A percentile compares a stretch with the other conserved stretches of the same genome.
These are phyloP conservation scores for Stichopus chloronotus DNA, from an alignment of 35 echinoderm and acorn worm genomes.

Conservation along the genomic window DNA sequence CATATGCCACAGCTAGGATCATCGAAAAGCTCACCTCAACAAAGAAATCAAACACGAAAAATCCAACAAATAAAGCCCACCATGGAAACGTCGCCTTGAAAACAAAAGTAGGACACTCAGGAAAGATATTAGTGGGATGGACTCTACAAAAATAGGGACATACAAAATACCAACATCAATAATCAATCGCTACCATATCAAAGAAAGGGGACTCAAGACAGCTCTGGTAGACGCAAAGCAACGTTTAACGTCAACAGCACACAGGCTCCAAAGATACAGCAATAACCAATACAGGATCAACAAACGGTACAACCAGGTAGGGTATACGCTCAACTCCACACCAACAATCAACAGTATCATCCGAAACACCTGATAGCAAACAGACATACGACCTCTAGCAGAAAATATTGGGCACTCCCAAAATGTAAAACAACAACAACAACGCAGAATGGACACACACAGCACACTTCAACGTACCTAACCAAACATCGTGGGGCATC, in stretches of 20 bases:
- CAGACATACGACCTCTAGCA: neutral
- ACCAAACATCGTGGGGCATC: neutral
- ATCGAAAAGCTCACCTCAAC: neutral
- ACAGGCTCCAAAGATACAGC: conserved; percentile 9
- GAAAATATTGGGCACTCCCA: neutral
- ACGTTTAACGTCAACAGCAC: neutral
- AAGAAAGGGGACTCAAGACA: conserved; percentile 20
- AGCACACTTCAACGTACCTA: neutral
- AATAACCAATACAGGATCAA: neutral
- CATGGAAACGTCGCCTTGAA: neutral
- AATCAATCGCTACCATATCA: neutral
- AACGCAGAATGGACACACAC: conserved; percentile 13
- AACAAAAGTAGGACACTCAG: neutral
- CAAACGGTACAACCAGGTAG: neutral
- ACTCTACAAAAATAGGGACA: neutral
- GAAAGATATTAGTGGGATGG: neutral
- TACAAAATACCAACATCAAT: neutral
- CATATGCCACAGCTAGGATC: neutral
- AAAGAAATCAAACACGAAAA: neutral
- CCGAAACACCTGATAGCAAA: conserved; percentile 12
- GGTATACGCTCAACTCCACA: conserved; percentile 22
- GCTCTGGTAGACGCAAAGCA: conserved; percentile 1
- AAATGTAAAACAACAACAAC: neutral
- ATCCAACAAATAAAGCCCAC: neutral
- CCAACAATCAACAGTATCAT: neutral